Evolutionary conservation across 2,888 invertebrate species (phyloP).

Genomic region (Eupithecia exiguata): DNA sequence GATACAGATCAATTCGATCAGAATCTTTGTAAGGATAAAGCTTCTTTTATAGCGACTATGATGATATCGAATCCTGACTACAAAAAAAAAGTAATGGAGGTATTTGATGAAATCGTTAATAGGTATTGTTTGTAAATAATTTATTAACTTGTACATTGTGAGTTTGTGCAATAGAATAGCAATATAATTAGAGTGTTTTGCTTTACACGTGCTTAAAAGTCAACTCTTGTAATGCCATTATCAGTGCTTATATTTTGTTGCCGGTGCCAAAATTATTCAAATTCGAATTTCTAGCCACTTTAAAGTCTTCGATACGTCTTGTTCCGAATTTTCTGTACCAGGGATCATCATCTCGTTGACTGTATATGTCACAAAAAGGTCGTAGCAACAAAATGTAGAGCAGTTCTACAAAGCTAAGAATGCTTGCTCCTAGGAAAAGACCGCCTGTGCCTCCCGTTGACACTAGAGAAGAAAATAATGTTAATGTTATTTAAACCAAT

Average conservation of each 20-base stretch:
- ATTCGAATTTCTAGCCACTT: conserved; percentile 61
- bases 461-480: conserved; percentile 63
- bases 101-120: conserved; percentile 83
- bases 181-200: not conserved
- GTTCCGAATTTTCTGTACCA: conserved; percentile 73
- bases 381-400: conserved; percentile 83
- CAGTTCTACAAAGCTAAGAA: conserved; percentile 87
- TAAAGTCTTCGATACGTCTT: conserved; percentile 65
- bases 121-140: conserved; percentile 61
- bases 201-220: not conserved
- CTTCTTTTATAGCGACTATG: conserved; percentile 80
- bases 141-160: not conserved
- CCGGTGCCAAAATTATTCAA: conserved; percentile 67
- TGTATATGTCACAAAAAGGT: conserved; percentile 77
- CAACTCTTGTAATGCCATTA: not conserved
- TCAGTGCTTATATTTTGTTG: conserved; percentile 13
- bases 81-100: conserved; percentile 76
- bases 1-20: conserved; percentile 81
- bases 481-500: not conserved
- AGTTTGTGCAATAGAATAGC: not conserved
- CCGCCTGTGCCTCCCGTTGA: conserved; percentile 87
- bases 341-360: conserved; percentile 69
- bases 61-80: conserved; percentile 79
- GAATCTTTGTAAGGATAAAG: conserved; percentile 81
- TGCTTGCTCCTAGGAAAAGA: conserved; percentile 86